Evolutionary conservation across 53 echinoderm and acorn worm species (phyloP).

Genomic region (Echinarachnius parma): DNA sequence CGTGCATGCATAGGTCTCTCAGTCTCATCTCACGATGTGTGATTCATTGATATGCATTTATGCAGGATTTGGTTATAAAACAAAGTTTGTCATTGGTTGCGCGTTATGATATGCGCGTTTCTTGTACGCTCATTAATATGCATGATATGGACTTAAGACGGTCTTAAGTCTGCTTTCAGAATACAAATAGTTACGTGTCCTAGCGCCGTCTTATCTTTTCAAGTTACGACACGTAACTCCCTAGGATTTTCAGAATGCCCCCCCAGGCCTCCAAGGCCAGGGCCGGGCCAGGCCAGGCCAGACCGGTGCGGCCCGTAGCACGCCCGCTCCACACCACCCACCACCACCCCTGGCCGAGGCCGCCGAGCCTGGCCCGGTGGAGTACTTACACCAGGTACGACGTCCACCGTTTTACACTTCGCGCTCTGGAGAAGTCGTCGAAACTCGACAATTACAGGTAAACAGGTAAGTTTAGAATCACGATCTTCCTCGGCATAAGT

Average conservation of each 20-base stretch:
- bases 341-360: background rate
- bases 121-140: background rate
- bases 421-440: constrained; percentile 68
- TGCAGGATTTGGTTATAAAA: too few species aligned
- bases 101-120: too few species aligned
- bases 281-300: background rate
- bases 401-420: constrained; percentile 58
- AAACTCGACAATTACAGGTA: constrained; percentile 82
- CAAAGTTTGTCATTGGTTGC: too few species aligned
- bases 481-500: too few species aligned
- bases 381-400: constrained; percentile 79
- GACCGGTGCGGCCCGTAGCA: background rate
- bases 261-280: background rate
- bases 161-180: background rate
- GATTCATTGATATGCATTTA: too few species aligned
- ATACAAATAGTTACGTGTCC: background rate
- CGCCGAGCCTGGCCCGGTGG: background rate
- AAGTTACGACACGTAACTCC: too few species aligned
- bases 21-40: too few species aligned
- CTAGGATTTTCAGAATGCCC: too few species aligned
- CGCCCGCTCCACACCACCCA: background rate
- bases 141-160: background rate
- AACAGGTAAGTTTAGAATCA: too few species aligned
- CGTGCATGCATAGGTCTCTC: too few species aligned
- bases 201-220: too few species aligned